phyloP scores from a whole-genome alignment of 2,113 vertebrate genomes.

The Muscicapa adusta region DNA sequence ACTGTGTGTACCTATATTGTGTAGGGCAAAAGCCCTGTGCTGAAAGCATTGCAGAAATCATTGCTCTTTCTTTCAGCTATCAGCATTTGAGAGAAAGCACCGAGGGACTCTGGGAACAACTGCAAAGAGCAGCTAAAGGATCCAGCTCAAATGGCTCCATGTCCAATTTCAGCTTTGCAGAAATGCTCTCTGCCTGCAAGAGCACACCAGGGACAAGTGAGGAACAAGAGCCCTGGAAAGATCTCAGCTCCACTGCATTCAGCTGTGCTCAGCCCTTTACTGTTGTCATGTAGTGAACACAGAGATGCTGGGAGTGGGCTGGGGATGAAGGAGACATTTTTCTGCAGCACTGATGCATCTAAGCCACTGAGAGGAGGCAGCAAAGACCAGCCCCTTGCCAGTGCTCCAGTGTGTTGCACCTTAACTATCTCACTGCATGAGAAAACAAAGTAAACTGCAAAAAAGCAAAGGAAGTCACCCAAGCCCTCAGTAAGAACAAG shows the following conservation, averaged over 20 bases:
- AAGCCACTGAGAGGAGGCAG: not conserved
- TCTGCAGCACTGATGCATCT: not conserved
- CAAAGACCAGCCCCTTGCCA: not conserved
- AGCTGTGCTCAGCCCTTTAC: not conserved
- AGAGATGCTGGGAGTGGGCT: not conserved
- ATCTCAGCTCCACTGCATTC: not conserved
- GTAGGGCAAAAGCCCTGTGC: not conserved
- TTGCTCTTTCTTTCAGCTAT: not conserved
- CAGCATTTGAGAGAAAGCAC: not conserved
- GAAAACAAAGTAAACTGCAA: not conserved
- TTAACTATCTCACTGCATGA: not conserved
- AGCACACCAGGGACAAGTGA: not conserved
- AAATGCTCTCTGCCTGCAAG: not conserved
- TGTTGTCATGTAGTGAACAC: not conserved
- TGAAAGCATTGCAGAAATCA: not conserved
- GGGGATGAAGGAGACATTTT: not conserved
- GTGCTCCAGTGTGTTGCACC: not conserved
- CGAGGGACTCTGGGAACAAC: not conserved
- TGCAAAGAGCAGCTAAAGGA: not conserved
- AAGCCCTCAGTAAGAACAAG: not conserved
- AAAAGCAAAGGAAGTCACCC: not conserved
- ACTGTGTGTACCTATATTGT: rapidly evolving
- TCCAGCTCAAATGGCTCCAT: not conserved
- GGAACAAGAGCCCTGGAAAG: not conserved
- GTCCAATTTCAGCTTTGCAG: not conserved